Base-by-base conservation (phyloP, 2,113 vertebrate species). In the Tiliqua scincoides region DNA sequence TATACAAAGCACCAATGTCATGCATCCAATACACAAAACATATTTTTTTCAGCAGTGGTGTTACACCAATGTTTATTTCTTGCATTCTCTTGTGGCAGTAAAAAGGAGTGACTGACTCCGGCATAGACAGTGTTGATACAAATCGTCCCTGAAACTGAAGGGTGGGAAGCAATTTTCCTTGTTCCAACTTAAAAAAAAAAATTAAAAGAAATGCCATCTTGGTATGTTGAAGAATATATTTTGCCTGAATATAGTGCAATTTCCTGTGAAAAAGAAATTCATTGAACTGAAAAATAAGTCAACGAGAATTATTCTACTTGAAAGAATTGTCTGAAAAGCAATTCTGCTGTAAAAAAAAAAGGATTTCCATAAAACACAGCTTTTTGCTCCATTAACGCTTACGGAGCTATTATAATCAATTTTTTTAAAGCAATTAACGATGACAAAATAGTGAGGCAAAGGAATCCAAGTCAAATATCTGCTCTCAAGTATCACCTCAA, bases 251-350 rank as follows among this genome's bases (percentile, higher is more conserved):
- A 61, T 35, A 83, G 75, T 71, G 0, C 6, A 73, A 62, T 75
- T 90, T 79, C 67, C 76, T 90, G 52, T 86, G 67, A 76, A 94
- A 89, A 85, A 62, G 30, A 15, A 72, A 83, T 86, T 85, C 78
- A 84, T 7, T 77, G 48, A 94, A 77, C 8, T 88, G 79, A 89
- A 88, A 89, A 88, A 74, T 10, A 32, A 93, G 63, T 77, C 25
- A 85, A 0, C 65, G 52, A 90, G n/a, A n/a, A 81, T 1, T 35
- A 79, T 87, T 94, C 48, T 89, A 83, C 35, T 87, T 89, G 81
- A 89, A 89, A 89, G 79, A 88, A 14, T 3, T 11, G 48, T 88
- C 65, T 70, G 6, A 84, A 85, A 89, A 88, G 37, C 52, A 91
- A 75, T 89, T 68, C 63, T 78, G 67, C 25, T 87, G 11, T 70